phyloP scores from a whole-genome alignment of 2,888 invertebrate genomes.

The Sepioteuthis lessoniana region DNA sequence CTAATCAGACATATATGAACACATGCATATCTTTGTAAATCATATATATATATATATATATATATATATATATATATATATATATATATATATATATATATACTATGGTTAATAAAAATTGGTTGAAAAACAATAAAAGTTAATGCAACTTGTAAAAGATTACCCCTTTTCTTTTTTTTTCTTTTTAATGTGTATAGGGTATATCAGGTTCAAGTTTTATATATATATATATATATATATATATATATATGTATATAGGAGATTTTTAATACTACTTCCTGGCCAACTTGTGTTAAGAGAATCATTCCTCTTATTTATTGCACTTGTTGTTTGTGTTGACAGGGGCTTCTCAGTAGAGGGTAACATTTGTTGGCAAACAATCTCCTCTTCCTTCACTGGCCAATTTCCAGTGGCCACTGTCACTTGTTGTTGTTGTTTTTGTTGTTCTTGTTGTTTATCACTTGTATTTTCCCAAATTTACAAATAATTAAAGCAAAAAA shows the following conservation, averaged over 20 bases:
- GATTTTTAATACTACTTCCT: neutral
- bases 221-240: slow-evolving; percentile 7
- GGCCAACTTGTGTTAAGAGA: neutral
- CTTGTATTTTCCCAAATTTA: slow-evolving; percentile 33
- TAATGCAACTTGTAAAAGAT: neutral
- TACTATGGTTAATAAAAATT: neutral
- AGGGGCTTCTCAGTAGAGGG: neutral
- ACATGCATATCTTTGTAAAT: neutral
- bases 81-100: neutral
- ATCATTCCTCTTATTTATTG: neutral
- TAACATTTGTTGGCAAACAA: neutral
- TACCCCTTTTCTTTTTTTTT: neutral
- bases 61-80: neutral
- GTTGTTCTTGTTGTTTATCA: slow-evolving; percentile 1
- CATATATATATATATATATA: neutral
- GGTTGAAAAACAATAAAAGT: neutral
- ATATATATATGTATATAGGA: neutral
- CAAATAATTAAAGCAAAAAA: neutral
- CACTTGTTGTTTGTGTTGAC: neutral
- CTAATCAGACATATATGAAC: slow-evolving; percentile 12
- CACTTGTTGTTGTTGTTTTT: neutral
- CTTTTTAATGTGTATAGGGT: neutral
- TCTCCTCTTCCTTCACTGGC: neutral
- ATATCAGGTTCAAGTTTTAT: neutral
- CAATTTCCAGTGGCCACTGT: neutral